Evolutionary conservation across 2,797 vertebrate species (phyloP).

Genomic region (Esox masquinongy): DNA sequence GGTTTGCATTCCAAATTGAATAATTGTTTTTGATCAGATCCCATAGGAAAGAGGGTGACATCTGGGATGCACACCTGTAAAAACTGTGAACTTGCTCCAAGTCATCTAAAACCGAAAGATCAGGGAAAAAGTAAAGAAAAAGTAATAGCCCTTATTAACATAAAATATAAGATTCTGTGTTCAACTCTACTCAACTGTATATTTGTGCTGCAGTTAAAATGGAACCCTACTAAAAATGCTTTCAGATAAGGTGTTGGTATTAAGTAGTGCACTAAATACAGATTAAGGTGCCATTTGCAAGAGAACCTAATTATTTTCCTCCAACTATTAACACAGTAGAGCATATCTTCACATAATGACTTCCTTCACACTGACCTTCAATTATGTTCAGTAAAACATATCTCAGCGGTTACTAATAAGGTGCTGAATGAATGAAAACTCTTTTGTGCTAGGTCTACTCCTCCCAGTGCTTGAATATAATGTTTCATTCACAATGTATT

Average conservation of each 20-base stretch:
- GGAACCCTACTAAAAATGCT: not conserved
- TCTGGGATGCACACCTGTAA: not conserved
- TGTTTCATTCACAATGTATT: not conserved
- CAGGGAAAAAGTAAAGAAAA: not conserved
- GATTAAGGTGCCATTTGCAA: not conserved
- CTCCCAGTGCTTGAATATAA: not conserved
- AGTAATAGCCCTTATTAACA: not conserved
- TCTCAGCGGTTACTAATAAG: not conserved
- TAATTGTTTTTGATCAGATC: not conserved
- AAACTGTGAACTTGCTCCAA: not conserved
- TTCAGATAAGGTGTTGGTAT: too few species aligned
- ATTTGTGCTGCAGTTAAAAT: rapidly evolving
- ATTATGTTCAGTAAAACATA: not conserved
- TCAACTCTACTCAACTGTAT: not conserved
- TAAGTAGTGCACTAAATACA: not conserved
- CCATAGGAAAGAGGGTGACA: not conserved
- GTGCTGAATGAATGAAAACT: not conserved
- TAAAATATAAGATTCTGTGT: not conserved
- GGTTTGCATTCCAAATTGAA: not conserved
- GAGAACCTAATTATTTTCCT: not conserved
- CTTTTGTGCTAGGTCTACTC: not conserved
- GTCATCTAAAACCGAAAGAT: not conserved
- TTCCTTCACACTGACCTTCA: not conserved
- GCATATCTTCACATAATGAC: not conserved
- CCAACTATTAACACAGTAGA: not conserved